Evolutionary conservation across 1,140 invertebrate genomes (phyloP), one percentile per base, ranked within the genome.

Genomic region (Hyposmocoma kahamanoa): DNA sequence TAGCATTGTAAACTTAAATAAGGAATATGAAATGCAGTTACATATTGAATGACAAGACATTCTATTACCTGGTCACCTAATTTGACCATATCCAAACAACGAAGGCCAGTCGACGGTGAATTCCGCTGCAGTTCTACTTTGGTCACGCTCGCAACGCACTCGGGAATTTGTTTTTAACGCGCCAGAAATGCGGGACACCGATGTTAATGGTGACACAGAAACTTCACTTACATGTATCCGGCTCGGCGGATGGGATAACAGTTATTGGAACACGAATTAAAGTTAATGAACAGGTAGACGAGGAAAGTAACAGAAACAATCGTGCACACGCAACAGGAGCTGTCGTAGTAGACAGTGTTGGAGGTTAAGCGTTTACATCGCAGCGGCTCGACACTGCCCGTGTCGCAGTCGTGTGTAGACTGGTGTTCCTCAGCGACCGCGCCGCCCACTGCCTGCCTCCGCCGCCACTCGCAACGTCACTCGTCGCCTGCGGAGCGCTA

Each of bases 351-450:
- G 81, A 84, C 81, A 84, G 81, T 66, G 50, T 64, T 48, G 42
- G 55, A 68, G 55, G 51, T 76, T 80, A 69, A 62, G 62, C 66
- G 81, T 83, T 84, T 75, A 84, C 81, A 84, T 84, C 72, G 77
- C 81, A 84, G 49, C 81, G 78, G 75, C 42, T 69, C 70, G 68
- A 84, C 70, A 78, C 77, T 72, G 72, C 72, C 68, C 65, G 72
- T 72, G 72, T 72, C 72, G 74, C 74, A 71, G 64, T 68, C 59
- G 76, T 68, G 72, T 68, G 73, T 54, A 72, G 74, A 82, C 78
- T 79, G 68, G 61, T 64, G 66, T 21, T 47, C 39, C 34, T 50
- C 44, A 42, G 47, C 26, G 21, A 26, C 18, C 43, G 22, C 39
- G 21, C 20, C 47, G 26, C 34, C 42, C 30, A 44, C 20, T 26